Evolutionary conservation across 2,113 vertebrate species (phyloP), one percentile per base, ranked within the genome.

Genomic region (Nothobranchius furzeri): DNA sequence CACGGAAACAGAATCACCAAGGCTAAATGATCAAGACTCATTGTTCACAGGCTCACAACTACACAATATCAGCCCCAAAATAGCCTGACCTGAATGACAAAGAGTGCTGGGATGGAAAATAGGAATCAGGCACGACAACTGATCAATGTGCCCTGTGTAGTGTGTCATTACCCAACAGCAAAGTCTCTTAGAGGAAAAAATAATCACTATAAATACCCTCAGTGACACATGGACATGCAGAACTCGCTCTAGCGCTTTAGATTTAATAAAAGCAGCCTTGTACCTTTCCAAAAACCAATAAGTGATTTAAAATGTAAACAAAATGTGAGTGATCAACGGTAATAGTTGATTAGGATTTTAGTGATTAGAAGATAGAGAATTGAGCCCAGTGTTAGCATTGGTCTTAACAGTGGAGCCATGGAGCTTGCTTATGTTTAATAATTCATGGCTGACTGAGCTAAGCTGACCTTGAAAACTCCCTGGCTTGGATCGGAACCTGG

Each of bases 391-490:
- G 20, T 64, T 42, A 60, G 69, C 73, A 60, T 55, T 65, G 46
- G 52, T 30, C 6, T 63, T 64, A 78, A 75, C 68, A 14, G 64
- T 63, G 51, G 45, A 61, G 74, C 68, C 54, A 57, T 73, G 62
- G 70, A 70, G 71, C 73, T 84, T 64, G 69, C 72, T 85, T 43
- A 59, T 60, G 78, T 84, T 92, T 76, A 91, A 91, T 92, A 89
- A 93, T 92, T 91, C 75, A 93, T 91, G 77, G 75, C 73, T 66
- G 82, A 78, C 62, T 83, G 85, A 85, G 85, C 77, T 71, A n/a
- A 68, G 58, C 69, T 88, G 89, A 91, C 90, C 88, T 92, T 90
- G 88, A 84, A 86, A 83, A 66, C 78, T 75, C 68, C 73, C 75
- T 70, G 60, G 70, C 58, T 76, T 75, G 58, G 75, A 57, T 69